Evolutionary conservation across 2,888 invertebrate species (phyloP), one percentile per base, ranked within the genome.

Genomic region (Lymantria dispar): DNA sequence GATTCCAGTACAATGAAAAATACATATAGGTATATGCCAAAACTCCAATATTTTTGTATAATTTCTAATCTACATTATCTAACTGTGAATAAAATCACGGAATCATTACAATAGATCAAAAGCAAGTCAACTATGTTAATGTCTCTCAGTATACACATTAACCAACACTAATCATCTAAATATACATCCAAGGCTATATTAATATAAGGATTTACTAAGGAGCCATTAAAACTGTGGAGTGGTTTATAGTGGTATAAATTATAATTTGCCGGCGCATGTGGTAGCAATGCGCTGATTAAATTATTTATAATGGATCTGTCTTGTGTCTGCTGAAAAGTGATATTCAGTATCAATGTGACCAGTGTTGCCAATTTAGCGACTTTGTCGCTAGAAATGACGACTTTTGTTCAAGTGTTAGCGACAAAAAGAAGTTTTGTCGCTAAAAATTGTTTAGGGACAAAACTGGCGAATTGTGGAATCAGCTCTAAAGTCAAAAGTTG

Each of bases 171-270:
- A 86, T 83, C 76, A 82, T 76, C 81, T 79, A 74, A 86, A 83
- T 82, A 80, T 77, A 76, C 74, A 52, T 63, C 62, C 86, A 86
- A 87, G 87, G 87, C 75, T 77, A 76, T 82, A 84, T 85, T 82
- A 80, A 86, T 87, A 78, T 74, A 75, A 73, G 80, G 84, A 83
- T 85, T 81, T 80, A 63, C 68, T 78, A 78, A 76, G 67, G 68
- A 70, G 66, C 64, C 68, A 73, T 77, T 75, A 77, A 74, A 68
- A 68, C 60, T 60, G 64, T 67, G 53, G 70, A 72, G 58, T 62
- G 56, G 60, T 74, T 76, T 69, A 75, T 73, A 66, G 70, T 61
- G 69, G 64, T 71, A 75, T 78, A 74, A 76, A 80, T 81, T 78
- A 72, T 75, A 76, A 78, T 78, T 75, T 59, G 58, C 54, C 47